Evolutionary conservation across 2,797 vertebrate species (phyloP), one percentile per base, ranked within the genome.

Genomic region (Carapus acus): DNA sequence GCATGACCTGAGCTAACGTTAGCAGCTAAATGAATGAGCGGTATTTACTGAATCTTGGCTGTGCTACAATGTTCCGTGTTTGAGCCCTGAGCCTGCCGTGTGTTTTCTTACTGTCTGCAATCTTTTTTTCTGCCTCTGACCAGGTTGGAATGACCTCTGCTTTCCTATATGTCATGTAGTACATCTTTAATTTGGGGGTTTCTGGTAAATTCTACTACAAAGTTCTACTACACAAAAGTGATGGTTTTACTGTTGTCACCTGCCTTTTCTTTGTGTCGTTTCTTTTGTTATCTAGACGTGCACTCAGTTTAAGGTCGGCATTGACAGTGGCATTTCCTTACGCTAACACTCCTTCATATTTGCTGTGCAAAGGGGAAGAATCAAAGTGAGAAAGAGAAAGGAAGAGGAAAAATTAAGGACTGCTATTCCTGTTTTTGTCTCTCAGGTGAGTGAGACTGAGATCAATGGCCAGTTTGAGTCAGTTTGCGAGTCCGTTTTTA

Each of bases 401-500:
- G 88, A 90, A 86, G 89, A 90, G 89, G 89, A 90, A 91, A 91
- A 91, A 91, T 90, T 91, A 91, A 91, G 89, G 89, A 91, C 88
- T 91, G 89, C 89, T 91, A 91, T 91, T 91, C 89, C 87, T 92
- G 81, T 92, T 92, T 91, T 96, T 92, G 88, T 90, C 89, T 91
- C 89, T 84, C 89, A 99, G 96, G 92, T 99, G 93, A 98, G 94
- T 86, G 95, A 99, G 90, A 95, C 94, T 71, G 96, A 99, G 91
- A 85, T 97, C 89, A 97, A 99, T 86, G 96, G 96, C 82, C 95
- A 98, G 85, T 96, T 98, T 87, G 96, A 98, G 89, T 98, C 96
- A 71, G 96, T 99, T 88, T 98, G 96, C 85, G 96, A 98, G 89
- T 99, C 96, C 74, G 96, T 99, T 89, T 99, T 99, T 91, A 94